A percentile compares a stretch with the other conserved stretches of the same genome.
Conservation (phyloP, 2,113 vertebrate genomes). For the Cheirogaleus medius region DNA sequence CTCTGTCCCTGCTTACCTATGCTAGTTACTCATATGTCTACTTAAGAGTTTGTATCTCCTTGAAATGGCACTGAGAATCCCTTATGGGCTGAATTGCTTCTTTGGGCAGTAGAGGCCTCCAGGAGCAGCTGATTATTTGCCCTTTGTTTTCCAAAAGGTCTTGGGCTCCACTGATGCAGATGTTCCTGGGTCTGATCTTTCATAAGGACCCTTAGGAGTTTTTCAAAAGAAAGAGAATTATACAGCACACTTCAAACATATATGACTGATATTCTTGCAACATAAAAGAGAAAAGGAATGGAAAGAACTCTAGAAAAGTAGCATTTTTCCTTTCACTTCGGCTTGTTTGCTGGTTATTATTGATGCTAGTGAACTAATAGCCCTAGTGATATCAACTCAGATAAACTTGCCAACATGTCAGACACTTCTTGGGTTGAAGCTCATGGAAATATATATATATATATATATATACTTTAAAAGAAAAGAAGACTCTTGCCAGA, state of each 20-base stretch:
- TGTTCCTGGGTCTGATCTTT: constrained; percentile 54
- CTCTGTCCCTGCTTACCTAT: background rate
- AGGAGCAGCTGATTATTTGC: background rate
- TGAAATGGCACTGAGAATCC: background rate
- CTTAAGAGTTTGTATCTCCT: background rate
- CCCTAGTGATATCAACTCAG: background rate
- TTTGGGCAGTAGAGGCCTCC: background rate
- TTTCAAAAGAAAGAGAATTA: constrained; percentile 38
- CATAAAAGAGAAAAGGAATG: background rate
- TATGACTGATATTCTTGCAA: background rate
- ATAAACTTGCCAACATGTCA: background rate
- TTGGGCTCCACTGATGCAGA: background rate
- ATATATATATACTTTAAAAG: background rate
- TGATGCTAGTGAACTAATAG: background rate
- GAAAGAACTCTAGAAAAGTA: background rate
- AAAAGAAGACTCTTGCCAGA: background rate
- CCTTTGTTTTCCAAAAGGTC: constrained; percentile 32
- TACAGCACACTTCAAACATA: background rate
- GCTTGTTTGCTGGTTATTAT: background rate
- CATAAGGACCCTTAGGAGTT: background rate
- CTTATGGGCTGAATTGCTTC: background rate
- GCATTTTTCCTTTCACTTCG: background rate
- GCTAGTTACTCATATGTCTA: background rate
- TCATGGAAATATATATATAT: background rate
- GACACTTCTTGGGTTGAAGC: background rate